Conservation (phyloP, 2,888 invertebrate genomes). For the Callyntrura guangdongensis region DNA sequence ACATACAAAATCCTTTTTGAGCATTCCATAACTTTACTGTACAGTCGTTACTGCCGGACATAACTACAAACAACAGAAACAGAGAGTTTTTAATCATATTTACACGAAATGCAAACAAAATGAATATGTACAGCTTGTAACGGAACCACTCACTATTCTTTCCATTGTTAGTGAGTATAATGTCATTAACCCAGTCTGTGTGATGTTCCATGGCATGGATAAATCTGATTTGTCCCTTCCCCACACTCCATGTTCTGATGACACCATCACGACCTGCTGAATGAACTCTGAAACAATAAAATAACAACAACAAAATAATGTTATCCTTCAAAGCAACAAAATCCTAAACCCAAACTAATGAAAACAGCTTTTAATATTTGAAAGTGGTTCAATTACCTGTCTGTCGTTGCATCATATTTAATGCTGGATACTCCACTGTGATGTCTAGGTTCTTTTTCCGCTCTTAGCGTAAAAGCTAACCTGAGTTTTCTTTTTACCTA, state of each 20-base stretch:
- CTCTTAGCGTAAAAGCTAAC: constrained; percentile 83
- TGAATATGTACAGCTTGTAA: background rate
- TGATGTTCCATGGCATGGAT: constrained; percentile 99
- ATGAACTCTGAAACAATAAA: constrained; percentile 89
- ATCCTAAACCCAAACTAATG: too few relatives aligned
- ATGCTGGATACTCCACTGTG: constrained; percentile 83
- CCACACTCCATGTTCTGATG: constrained; percentile 95
- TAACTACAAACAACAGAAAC: constrained; percentile 91
- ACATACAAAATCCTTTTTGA: constrained; percentile 99
- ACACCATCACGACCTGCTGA: constrained; percentile 99
- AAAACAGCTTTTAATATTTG: background rate
- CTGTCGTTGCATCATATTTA: constrained; percentile 82
- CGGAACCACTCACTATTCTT: constrained; percentile 90
- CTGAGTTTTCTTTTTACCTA: constrained; percentile 83
- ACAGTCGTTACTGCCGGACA: constrained; percentile 99
- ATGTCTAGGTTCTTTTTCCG: constrained; percentile 83
- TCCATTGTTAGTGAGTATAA: constrained; percentile 98
- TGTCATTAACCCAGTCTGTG: constrained; percentile 99
- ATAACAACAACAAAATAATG: background rate
- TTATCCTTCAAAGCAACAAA: background rate
- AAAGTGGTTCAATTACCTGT: constrained; percentile 71
- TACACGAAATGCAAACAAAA: background rate
- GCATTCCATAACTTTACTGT: constrained; percentile 99
- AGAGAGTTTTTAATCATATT: too few relatives aligned
- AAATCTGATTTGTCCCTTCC: constrained; percentile 90